Conservation (phyloP, 2,888 invertebrate species). For the Drosophila parthenogenetica region DNA sequence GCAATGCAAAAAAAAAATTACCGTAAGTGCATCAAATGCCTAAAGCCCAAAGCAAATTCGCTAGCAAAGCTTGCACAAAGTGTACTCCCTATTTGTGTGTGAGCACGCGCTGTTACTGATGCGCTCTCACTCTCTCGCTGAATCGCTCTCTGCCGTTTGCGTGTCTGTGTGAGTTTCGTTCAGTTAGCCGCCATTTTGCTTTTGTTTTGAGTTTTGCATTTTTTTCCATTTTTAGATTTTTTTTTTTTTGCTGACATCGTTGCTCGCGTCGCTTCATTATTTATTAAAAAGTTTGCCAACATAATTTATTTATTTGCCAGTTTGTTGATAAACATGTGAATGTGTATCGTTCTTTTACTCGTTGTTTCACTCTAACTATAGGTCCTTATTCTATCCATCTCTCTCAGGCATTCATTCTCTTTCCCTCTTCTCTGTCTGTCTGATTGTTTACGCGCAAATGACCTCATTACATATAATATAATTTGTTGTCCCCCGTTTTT, state of each 20-base stretch:
- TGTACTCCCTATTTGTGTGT: too few species aligned
- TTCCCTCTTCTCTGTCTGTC: constrained; percentile 30
- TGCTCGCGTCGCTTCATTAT: constrained; percentile 51
- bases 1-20: constrained; percentile 40
- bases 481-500: constrained; percentile 56
- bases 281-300: constrained; percentile 66
- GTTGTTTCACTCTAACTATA: background rate
- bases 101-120: constrained; percentile 20
- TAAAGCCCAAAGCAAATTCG: constrained; percentile 26
- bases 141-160: constrained; percentile 1
- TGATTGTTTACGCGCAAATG: constrained; percentile 78
- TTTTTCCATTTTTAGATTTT: background rate
- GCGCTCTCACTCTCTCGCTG: constrained; percentile 9
- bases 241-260: constrained; percentile 22
- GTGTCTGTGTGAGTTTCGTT: constrained; percentile 21
- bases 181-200: constrained; percentile 52
- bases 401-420: background rate
- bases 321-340: constrained; percentile 74
- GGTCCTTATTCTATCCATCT: background rate
- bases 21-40: constrained; percentile 32
- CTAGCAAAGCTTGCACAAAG: constrained; percentile 9
- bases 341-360: constrained; percentile 19
- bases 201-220: constrained; percentile 39
- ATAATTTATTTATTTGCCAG: constrained; percentile 75
- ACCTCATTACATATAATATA: constrained; percentile 76